Base-by-base conservation (phyloP, 2,888 invertebrate species). In the Microchrysa polita region DNA sequence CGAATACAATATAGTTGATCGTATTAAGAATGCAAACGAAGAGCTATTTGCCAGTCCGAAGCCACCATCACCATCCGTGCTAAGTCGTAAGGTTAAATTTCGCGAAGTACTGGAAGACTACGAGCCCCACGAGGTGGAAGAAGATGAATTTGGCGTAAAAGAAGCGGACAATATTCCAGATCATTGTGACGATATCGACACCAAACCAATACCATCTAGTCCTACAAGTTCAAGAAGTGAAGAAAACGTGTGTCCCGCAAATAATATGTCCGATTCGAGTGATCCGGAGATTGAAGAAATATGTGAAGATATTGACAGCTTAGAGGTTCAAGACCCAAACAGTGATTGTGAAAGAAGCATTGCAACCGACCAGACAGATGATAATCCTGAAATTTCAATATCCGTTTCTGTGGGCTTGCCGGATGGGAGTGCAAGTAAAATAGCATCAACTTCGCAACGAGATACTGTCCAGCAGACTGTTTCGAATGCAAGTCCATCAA, bases 1-100 rank as follows among this genome's bases (percentile, higher is more conserved):
- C 74, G 87, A 87, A 61, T 88, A 88, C 79, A 87, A 88, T 79
- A 87, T 88, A 74, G 83, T 85, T 75, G 87, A 87, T 78, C 88
- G 86, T 81, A 84, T 88, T 16, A 86, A 86, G 79, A 84, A 86
- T 79, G 88, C 88, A 53, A 88, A 88, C 79, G 83, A 85, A 75
- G 85, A 84, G 78, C 80, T 88, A 14, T 86, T 86, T 76, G 83
- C 63, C 1, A 67, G 42, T n/a, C 69, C 59, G 42, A 42, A 60
- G 22, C 60, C 57, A 16, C 20, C 73, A 1, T 67, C 73, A 42
- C 63, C 61, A 1, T 55, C 65, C 16, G 52, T 61, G 2, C 9
- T 67, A 27, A 65, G 78, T 52, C 79, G 81, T 9, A 87, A 83
- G 80, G 87, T 88, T 0, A 86, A 85, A 74, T 88, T 88, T 79